A percentile compares a stretch with the other conserved stretches of the same genome.
Evolutionary conservation across 2,797 vertebrate genomes (phyloP).

Genomic region (Salarias fasciatus): DNA sequence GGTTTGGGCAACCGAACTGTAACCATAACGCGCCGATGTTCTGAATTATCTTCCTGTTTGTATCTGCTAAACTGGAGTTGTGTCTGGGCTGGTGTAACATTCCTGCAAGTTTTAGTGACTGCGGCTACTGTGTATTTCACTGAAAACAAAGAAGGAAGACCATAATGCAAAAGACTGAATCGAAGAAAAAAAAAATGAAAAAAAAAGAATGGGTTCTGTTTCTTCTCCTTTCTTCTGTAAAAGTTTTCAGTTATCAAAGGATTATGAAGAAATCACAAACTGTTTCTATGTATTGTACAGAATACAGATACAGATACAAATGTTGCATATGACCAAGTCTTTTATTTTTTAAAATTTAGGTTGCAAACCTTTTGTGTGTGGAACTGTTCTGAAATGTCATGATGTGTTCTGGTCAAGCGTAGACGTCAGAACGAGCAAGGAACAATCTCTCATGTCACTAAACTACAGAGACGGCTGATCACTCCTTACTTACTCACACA

Average conservation of each 20-base stretch:
- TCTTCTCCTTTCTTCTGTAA: conserved; percentile 78
- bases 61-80: conserved; percentile 78
- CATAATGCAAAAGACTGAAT: conserved; percentile 69
- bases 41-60: conserved; percentile 70
- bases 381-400: conserved; percentile 89
- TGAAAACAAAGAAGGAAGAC: conserved; percentile 72
- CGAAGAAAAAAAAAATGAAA: conserved; percentile 32
- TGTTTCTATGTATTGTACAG: conserved; percentile 93
- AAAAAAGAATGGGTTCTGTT: conserved; percentile 58
- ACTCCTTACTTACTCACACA: conserved; percentile 70
- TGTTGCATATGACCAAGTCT: conserved; percentile 95
- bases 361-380: conserved; percentile 89
- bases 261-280: conserved; percentile 89
- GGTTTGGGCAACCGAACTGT: conserved; percentile 71
- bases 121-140: conserved; percentile 79
- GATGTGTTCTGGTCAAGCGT: conserved; percentile 78
- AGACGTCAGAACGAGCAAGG: conserved; percentile 61
- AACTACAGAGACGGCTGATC: conserved; percentile 60
- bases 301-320: conserved; percentile 98
- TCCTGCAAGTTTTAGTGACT: conserved; percentile 83
- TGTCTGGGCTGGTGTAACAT: conserved; percentile 77
- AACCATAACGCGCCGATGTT: conserved; percentile 71
- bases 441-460: conserved; percentile 65
- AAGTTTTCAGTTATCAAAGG: conserved; percentile 77
- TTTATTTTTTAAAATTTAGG: conserved; percentile 67